phyloP scores from a whole-genome alignment of 2,113 vertebrate genomes.

The Cinclus cinclus region DNA sequence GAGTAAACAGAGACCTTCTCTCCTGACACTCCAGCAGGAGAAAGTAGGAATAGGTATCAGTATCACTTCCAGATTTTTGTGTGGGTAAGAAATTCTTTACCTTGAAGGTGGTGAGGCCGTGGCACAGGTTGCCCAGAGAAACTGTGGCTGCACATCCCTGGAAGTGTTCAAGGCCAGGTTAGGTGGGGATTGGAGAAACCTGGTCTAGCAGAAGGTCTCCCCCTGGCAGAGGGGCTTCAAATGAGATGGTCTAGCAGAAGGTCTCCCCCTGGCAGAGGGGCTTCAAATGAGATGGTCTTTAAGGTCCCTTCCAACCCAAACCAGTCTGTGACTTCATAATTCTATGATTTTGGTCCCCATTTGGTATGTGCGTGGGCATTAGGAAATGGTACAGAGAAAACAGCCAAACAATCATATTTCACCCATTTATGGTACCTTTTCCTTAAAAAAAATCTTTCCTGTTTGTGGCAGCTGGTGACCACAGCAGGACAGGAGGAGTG shows the following conservation, averaged over 20 bases:
- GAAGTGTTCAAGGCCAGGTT: neutral
- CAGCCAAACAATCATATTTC: neutral
- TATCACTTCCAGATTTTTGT: neutral
- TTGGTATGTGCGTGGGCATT: neutral
- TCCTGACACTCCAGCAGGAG: neutral
- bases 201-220: neutral
- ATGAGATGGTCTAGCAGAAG: neutral
- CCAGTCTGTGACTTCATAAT: neutral
- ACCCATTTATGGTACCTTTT: neutral
- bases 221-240: neutral
- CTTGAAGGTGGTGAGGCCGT: neutral
- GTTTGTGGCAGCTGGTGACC: neutral
- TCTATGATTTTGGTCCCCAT: neutral
- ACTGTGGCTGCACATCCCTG: neutral
- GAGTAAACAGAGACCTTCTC: neutral
- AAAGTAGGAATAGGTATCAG: neutral
- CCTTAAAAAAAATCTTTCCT: neutral
- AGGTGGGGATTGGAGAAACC: neutral
- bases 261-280: neutral
- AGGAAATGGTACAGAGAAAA: neutral
- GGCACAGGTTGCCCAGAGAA: neutral
- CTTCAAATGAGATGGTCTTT: neutral
- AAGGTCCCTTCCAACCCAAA: neutral
- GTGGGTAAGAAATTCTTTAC: neutral
- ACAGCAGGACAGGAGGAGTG: neutral